Percentiles rank a stretch among this genome's conserved stretches.
These are phyloP conservation scores for Melanotaenia maccullochi DNA, from an alignment of 2,797 vertebrate species.

Conservation along the genomic window DNA sequence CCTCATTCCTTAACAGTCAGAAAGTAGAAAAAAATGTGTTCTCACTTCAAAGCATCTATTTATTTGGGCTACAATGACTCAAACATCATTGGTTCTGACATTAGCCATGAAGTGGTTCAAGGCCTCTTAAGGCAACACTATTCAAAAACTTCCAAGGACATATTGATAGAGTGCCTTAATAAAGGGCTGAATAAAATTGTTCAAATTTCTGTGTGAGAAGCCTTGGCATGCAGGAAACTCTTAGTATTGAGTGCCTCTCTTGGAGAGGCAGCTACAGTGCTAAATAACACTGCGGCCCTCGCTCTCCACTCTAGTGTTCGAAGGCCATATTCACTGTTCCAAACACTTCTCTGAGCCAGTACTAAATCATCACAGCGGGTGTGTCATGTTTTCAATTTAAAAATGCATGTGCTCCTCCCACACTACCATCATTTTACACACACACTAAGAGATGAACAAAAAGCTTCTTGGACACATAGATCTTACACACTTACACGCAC, in stretches of 20 bases:
- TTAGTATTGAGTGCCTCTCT: conserved; percentile 47
- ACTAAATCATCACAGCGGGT: conserved; percentile 70
- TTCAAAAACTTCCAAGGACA: conserved; percentile 40
- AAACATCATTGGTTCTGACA: background rate
- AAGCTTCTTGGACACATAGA: conserved; percentile 28
- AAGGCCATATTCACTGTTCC: conserved; percentile 61
- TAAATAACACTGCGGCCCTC: conserved; percentile 45
- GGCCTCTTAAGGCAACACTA: conserved; percentile 6
- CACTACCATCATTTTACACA: conserved; percentile 44
- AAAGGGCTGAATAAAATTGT: conserved; percentile 37
- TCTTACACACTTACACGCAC: conserved; percentile 16
- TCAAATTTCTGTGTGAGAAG: conserved; percentile 40
- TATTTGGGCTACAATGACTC: background rate
- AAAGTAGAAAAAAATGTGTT: background rate
- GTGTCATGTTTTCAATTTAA: conserved; percentile 82
- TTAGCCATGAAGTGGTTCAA: background rate
- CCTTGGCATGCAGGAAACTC: conserved; percentile 48
- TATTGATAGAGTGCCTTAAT: conserved; percentile 33
- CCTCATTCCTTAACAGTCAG: background rate
- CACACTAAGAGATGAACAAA: conserved; percentile 39
- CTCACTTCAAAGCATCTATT: background rate
- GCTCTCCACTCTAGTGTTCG: conserved; percentile 49
- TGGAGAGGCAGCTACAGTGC: conserved; percentile 37
- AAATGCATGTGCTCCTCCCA: conserved; percentile 77
- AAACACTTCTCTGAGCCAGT: conserved; percentile 42